phyloP scores from a whole-genome alignment of 2,888 invertebrate species.

The Galerucella calmariensis region DNA sequence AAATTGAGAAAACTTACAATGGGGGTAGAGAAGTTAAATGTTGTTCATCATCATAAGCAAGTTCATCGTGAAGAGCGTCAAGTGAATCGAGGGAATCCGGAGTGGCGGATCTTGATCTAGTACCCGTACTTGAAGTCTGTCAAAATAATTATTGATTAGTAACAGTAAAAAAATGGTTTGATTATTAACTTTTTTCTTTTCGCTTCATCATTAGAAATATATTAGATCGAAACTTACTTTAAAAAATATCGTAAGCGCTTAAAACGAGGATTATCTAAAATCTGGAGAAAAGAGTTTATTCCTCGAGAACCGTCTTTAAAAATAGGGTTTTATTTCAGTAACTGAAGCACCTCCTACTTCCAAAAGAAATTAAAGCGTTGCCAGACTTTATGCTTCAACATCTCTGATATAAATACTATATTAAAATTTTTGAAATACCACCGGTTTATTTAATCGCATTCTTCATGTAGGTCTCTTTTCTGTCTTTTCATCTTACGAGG shows the following conservation, averaged over 20 bases:
- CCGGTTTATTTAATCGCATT: not conserved
- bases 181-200: too few species aligned
- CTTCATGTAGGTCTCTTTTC: not conserved
- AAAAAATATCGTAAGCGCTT: not conserved
- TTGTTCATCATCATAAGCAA: constrained; percentile 55
- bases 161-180: not conserved
- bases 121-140: constrained; percentile 82
- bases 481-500: not conserved
- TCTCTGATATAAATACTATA: not conserved
- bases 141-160: constrained; percentile 52
- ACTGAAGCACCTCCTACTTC: constrained; percentile 20
- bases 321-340: constrained; percentile 31
- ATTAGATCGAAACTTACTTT: not conserved
- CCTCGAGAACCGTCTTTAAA: constrained; percentile 19
- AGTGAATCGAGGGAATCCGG: constrained; percentile 87
- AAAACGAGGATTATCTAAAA: not conserved
- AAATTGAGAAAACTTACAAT: constrained; percentile 48
- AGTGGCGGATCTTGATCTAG: constrained; percentile 87
- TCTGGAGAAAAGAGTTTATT: not conserved
- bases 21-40: constrained; percentile 43
- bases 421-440: not conserved
- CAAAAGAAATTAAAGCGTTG: constrained; percentile 21
- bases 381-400: constrained; percentile 4
- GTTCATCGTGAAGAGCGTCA: constrained; percentile 56
- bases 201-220: not conserved